Conservation (phyloP, 2,797 vertebrate genomes). For the Smutsia temminckii region DNA sequence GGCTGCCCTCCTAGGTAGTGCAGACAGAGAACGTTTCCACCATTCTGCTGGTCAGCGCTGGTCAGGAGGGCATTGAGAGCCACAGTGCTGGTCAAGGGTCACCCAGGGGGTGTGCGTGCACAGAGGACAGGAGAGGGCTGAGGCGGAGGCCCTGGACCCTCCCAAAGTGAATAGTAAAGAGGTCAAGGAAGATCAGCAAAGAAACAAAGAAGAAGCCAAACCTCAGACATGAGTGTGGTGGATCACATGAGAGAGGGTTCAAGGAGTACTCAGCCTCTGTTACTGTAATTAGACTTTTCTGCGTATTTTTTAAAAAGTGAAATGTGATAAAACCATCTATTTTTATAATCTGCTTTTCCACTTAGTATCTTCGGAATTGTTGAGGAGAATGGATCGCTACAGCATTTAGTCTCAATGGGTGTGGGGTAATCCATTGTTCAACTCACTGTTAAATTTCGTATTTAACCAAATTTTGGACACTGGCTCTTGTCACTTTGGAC, state of each 20-base stretch:
- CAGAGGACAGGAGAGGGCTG: neutral
- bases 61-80: neutral
- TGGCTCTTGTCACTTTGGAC: neutral
- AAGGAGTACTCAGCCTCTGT: neutral
- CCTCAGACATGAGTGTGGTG: accelerated
- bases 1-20: accelerated
- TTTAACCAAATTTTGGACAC: neutral
- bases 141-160: neutral
- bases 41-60: neutral
- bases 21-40: accelerated
- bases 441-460: neutral
- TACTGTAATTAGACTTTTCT: neutral
- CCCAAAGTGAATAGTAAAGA: too few relatives aligned
- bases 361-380: neutral
- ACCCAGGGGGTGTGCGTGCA: too few relatives aligned
- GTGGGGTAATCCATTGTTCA: neutral
- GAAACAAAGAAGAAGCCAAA: neutral
- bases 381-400: neutral
- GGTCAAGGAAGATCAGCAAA: neutral
- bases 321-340: neutral
- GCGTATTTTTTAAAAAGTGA: neutral
- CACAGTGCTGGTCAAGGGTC: neutral
- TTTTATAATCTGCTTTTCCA: neutral
- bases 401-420: neutral
- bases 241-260: neutral